Evolutionary conservation across 2,113 vertebrate genomes (phyloP).

Genomic region (Sisor rabdophorus): DNA sequence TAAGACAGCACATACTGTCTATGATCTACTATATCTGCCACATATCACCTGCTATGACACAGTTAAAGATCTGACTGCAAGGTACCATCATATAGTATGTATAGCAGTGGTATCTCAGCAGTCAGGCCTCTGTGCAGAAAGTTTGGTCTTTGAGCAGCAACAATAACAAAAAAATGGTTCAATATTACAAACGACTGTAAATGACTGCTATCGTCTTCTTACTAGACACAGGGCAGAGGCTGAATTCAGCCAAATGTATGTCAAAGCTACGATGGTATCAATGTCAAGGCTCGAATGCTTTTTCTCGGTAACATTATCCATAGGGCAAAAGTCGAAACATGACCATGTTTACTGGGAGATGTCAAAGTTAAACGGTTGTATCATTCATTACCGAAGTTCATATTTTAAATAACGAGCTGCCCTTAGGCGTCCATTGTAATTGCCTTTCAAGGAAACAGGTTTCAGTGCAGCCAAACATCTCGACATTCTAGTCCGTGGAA

Average conservation of each 20-base stretch:
- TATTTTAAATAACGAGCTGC: background rate
- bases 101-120: background rate
- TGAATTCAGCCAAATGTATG: background rate
- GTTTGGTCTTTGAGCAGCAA: background rate
- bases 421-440: background rate
- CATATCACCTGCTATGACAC: no score
- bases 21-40: no score
- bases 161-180: background rate
- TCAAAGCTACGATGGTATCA: background rate
- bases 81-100: background rate
- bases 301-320: background rate
- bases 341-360: background rate
- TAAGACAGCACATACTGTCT: background rate
- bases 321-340: background rate
- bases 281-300: no score
- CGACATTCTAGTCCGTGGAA: background rate
- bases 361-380: background rate
- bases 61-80: background rate
- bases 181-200: background rate
- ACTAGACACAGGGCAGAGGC: background rate
- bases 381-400: slow-evolving; percentile 4
- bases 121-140: background rate
- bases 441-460: slow-evolving; percentile 11
- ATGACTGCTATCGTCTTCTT: background rate
- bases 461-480: background rate